A percentile compares a stretch with the other conserved stretches of the same genome.
Conservation (phyloP, 2,113 vertebrate genomes). For the Cyphomyrus discorhynchus region DNA sequence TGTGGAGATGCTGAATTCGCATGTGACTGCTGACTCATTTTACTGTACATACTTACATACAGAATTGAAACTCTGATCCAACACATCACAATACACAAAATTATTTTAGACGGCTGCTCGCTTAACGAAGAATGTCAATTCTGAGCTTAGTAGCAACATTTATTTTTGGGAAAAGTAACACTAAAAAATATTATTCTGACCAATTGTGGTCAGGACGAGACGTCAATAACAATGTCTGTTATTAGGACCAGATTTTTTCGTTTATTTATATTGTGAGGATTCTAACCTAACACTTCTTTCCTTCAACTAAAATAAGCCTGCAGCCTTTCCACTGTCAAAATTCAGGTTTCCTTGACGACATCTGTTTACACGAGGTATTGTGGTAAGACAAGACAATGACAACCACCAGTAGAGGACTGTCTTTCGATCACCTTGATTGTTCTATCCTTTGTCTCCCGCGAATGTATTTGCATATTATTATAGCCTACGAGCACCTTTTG, state of each 20-base stretch:
- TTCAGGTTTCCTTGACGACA: not conserved
- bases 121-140: not conserved
- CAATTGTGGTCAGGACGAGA: not conserved
- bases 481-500: not conserved
- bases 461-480: not conserved
- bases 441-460: not conserved
- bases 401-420: not conserved
- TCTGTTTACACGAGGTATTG: not conserved
- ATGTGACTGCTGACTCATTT: not conserved
- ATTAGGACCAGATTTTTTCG: not conserved
- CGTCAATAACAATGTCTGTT: not conserved
- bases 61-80: not conserved
- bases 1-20: not conserved
- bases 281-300: not conserved
- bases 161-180: not conserved
- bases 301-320: not conserved
- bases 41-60: not conserved
- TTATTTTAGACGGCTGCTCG: not conserved
- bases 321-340: not conserved
- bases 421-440: not conserved
- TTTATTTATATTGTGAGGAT: not conserved
- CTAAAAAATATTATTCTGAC: not conserved
- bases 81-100: not conserved
- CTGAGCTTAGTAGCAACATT: not conserved
- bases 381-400: not conserved